A percentile compares a stretch with the other conserved stretches of the same genome.
Evolutionary conservation across 2,797 vertebrate species (phyloP).

Genomic region (Notolabrus celidotus): DNA sequence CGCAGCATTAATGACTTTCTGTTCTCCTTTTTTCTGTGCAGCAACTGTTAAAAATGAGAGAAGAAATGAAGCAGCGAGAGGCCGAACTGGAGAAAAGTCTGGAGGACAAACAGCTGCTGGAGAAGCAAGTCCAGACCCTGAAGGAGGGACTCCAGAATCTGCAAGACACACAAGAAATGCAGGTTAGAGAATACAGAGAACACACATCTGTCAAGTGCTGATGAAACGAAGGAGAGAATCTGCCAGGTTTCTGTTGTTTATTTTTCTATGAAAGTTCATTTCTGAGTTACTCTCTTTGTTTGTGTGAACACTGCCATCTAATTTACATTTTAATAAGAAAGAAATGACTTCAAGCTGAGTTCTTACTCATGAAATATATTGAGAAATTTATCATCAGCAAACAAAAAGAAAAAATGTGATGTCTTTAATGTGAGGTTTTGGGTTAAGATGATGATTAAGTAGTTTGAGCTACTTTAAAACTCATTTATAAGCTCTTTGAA

Average conservation of each 20-base stretch:
- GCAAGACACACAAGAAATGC: slow-evolving; percentile 63
- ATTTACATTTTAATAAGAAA: slow-evolving; percentile 68
- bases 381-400: slow-evolving; percentile 50
- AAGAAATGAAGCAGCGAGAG: slow-evolving; percentile 92
- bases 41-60: slow-evolving; percentile 94
- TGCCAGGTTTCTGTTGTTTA: not conserved
- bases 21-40: slow-evolving; percentile 65
- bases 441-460: slow-evolving; percentile 18
- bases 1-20: slow-evolving; percentile 18
- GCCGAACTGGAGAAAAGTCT: slow-evolving; percentile 90
- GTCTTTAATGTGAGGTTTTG: not conserved
- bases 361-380: slow-evolving; percentile 38
- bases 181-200: slow-evolving; percentile 68
- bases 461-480: slow-evolving; percentile 31
- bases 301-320: slow-evolving; percentile 35
- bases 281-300: slow-evolving; percentile 32
- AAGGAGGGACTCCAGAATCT: slow-evolving; percentile 89
- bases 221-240: not conserved
- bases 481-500: not conserved
- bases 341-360: slow-evolving; percentile 54
- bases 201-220: too few species aligned
- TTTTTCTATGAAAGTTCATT: slow-evolving; percentile 5
- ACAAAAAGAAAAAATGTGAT: slow-evolving; percentile 25
- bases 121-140: slow-evolving; percentile 89
- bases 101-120: slow-evolving; percentile 92